A percentile compares a stretch with the other conserved stretches of the same genome.
Conservation (phyloP, 2,113 vertebrate genomes). For the Typhlomys cinereus region DNA sequence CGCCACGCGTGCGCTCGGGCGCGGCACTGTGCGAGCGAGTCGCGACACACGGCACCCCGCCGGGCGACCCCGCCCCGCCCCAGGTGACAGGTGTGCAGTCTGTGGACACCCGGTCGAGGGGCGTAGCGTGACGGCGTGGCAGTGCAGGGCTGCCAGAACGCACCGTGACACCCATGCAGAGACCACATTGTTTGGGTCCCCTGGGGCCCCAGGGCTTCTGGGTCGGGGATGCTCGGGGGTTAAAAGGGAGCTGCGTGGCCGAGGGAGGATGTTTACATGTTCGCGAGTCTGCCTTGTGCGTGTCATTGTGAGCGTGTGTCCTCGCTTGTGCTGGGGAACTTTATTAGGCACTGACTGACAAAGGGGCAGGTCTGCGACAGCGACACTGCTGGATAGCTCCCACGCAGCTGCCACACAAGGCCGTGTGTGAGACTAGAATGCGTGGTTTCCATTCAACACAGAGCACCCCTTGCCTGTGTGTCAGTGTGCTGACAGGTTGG, state of each 20-base stretch:
- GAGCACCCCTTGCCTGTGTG: neutral
- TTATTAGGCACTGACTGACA: neutral
- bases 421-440: neutral
- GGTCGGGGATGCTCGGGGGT: neutral
- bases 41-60: neutral
- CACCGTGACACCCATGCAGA: neutral
- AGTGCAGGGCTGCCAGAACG: neutral
- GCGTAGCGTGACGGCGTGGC: neutral
- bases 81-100: slow-evolving; percentile 5
- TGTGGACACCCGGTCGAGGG: neutral
- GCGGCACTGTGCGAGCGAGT: neutral
- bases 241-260: neutral
- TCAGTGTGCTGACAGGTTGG: neutral
- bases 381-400: neutral
- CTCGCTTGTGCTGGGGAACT: neutral
- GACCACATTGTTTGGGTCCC: neutral
- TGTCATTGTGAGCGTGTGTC: neutral
- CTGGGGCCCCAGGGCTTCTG: neutral
- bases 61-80: neutral
- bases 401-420: neutral
- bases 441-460: neutral
- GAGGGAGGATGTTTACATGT: neutral
- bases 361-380: slow-evolving; percentile 6
- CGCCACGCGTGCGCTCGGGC: neutral
- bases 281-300: neutral